Base-by-base conservation (phyloP, 1,140 invertebrate genomes). In the Paracyclopina nana region DNA sequence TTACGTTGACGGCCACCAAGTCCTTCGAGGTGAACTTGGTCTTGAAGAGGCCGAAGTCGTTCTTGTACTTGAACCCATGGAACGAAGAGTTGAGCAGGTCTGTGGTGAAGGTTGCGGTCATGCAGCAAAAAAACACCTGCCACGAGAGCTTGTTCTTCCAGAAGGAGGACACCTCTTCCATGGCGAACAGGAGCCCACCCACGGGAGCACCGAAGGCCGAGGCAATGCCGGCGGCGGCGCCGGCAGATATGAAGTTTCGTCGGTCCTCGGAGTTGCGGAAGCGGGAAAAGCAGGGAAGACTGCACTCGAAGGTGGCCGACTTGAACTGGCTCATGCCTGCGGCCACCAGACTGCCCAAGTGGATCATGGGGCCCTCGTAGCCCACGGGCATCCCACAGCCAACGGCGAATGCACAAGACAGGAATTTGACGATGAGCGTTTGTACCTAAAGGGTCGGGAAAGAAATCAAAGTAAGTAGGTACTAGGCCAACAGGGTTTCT, bases 101-200 rank as follows among this genome's bases (percentile, higher is more conserved):
- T 5, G 67, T 66, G 9, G 65, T 65, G 50, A 66, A 63, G 18
- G 65, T 60, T 2, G 67, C 61, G 18, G 68, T 55, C 58, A 68
- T 68, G 54, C 65, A 68, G 54, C 66, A 68, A 44, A 68, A 68
- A 50, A 68, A 68, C 12, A 66, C 65, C 57, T 68, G 64, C 65
- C 65, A 68, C 1, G 65, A 64, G 26, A 68, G 56, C 22, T 59
- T 64, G 6, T 57, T 60, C 4, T 63, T 65, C 67, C 67, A 68
- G 54, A 67, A 65, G 14, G 67, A 67, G 1, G 66, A 67, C 44
- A 68, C 65, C 54, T 59, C 58, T 41, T 59, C 58, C 55, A 59
- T 58, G 22, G 55, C 55, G 51, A 59, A 59, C 6, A 55, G 40
- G 16, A 59, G 52, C 14, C 57, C 58, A 29, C 54, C 55, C 12